A percentile compares a stretch with the other conserved stretches of the same genome.
Conservation (phyloP, 37 sponge, comb jelly and placozoan genomes). For the Diacarnus erythraeanus region DNA sequence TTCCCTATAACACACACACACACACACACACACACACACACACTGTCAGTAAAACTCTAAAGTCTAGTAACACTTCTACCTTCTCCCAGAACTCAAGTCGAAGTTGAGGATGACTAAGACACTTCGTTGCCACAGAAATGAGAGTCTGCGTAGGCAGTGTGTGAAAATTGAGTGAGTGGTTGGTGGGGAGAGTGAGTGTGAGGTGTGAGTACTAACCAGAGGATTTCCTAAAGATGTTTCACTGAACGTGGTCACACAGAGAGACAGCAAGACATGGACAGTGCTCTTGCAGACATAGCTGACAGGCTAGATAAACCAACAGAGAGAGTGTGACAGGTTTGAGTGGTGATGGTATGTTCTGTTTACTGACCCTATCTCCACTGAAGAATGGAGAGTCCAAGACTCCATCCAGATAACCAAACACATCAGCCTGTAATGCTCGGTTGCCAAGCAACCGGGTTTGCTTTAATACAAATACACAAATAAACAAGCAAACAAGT, state of each 20-base stretch:
- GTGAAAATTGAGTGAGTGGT: neutral
- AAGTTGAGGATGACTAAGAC: constrained; percentile 47
- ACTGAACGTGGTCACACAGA: constrained; percentile 36
- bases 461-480: too few relatives aligned
- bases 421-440: constrained; percentile 44
- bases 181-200: neutral
- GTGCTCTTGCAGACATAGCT: constrained; percentile 17
- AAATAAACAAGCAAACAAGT: too few relatives aligned
- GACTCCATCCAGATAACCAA: constrained; percentile 42
- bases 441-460: constrained; percentile 25
- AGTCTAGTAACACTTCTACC: neutral
- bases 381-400: constrained; percentile 36
- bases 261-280: constrained; percentile 33
- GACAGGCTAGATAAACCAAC: too few relatives aligned
- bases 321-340: neutral
- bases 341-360: constrained; percentile 3
- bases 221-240: constrained; percentile 54
- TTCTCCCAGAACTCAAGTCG: constrained; percentile 55
- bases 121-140: constrained; percentile 34
- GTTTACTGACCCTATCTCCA: constrained; percentile 63
- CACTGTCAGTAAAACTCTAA: neutral
- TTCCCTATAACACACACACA: neutral
- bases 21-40: neutral
- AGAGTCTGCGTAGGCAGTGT: constrained; percentile 16
- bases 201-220: constrained; percentile 12